Evolutionary conservation across 2,797 vertebrate species (phyloP).

Genomic region (Oreochromis grahami): DNA sequence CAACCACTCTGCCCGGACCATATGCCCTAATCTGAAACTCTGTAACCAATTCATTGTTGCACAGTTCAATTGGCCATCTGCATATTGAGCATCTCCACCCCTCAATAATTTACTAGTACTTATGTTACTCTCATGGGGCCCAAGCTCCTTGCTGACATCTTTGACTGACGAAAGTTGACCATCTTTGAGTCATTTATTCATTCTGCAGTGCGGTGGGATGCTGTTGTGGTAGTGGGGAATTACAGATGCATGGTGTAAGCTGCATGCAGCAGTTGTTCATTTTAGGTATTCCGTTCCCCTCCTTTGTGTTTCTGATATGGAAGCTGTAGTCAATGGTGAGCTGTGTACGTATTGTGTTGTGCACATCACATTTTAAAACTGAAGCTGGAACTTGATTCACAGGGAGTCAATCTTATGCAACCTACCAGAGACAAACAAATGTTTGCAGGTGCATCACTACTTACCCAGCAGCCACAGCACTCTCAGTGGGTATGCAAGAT

Average conservation of each 20-base stretch:
- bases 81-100: constrained; percentile 80
- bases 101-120: constrained; percentile 46
- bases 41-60: constrained; percentile 65
- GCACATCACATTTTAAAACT: not conserved
- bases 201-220: not conserved
- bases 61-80: constrained; percentile 80
- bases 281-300: not conserved
- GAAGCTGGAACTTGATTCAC: not conserved
- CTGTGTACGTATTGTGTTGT: not conserved
- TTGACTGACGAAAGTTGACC: not conserved
- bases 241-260: not conserved
- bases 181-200: not conserved
- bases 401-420: not conserved
- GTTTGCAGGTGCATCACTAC: constrained; percentile 15
- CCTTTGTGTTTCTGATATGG: not conserved
- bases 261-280: not conserved
- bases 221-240: not conserved
- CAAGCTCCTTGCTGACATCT: not conserved
- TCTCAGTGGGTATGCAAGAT: not conserved
- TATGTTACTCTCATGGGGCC: not conserved
- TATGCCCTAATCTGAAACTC: not conserved
- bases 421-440: not conserved
- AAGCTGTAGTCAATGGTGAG: not conserved
- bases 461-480: constrained; percentile 32
- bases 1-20: not conserved